Evolutionary conservation across 2,113 vertebrate genomes (phyloP).

Genomic region (Xenopus tropicalis): DNA sequence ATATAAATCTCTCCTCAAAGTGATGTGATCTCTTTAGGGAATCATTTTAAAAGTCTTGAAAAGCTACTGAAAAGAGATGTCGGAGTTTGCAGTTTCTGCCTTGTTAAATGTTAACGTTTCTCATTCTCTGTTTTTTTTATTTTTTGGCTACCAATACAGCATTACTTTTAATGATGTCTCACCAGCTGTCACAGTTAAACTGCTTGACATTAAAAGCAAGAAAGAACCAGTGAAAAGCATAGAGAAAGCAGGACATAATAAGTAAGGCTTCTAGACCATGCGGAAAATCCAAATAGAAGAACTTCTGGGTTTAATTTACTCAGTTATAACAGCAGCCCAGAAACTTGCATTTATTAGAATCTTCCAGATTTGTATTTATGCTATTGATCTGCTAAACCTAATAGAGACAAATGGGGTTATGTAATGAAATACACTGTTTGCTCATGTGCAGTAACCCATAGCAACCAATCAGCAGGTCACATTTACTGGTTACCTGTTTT

Average conservation of each 20-base stretch:
- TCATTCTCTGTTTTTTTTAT: slow-evolving; percentile 56
- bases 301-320: not conserved
- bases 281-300: too few species aligned
- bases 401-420: too few species aligned
- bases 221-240: slow-evolving; percentile 46
- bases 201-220: slow-evolving; percentile 58
- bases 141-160: slow-evolving; percentile 55
- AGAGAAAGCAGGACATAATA: slow-evolving; percentile 52
- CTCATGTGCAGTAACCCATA: too few species aligned
- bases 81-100: slow-evolving; percentile 55
- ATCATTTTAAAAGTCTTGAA: slow-evolving; percentile 1
- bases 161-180: slow-evolving; percentile 69
- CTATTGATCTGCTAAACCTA: too few species aligned
- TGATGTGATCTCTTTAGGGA: slow-evolving; percentile 24
- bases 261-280: slow-evolving; percentile 2
- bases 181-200: slow-evolving; percentile 62
- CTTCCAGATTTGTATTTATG: too few species aligned
- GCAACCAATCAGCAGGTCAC: too few species aligned
- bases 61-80: slow-evolving; percentile 29
- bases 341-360: too few species aligned
- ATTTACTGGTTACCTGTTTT: too few species aligned
- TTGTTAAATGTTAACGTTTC: slow-evolving; percentile 64
- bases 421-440: too few species aligned
- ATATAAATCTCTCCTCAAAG: not conserved
- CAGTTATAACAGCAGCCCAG: too few species aligned